Conservation (phyloP, 1,140 invertebrate species). For the Sitodiplosis mosellana region DNA sequence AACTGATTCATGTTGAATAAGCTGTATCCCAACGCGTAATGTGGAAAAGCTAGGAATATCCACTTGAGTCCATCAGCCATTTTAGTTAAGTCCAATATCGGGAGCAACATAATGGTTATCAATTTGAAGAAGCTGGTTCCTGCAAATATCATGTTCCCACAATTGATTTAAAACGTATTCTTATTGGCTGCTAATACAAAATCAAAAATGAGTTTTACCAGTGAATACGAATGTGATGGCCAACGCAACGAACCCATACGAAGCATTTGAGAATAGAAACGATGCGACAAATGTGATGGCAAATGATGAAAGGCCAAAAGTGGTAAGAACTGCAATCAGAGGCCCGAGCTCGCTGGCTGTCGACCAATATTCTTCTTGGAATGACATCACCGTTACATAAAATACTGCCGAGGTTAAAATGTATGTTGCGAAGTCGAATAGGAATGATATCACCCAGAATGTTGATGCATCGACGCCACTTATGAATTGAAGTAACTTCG, state of each 20-base stretch:
- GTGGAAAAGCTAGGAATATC: too few species aligned
- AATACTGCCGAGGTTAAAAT: neutral
- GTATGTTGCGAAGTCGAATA: neutral
- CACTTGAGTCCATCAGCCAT: too few species aligned
- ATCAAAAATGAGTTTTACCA: too few species aligned
- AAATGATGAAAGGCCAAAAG: constrained; percentile 31
- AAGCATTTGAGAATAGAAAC: constrained; percentile 40
- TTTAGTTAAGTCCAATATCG: too few species aligned
- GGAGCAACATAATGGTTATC: too few species aligned
- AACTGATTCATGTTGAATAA: too few species aligned
- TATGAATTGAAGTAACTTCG: neutral
- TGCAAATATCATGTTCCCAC: too few species aligned
- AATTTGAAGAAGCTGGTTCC: too few species aligned
- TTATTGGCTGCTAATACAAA: too few species aligned
- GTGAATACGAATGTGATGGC: constrained; percentile 46
- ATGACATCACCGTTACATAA: constrained; percentile 31
- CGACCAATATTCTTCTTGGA: constrained; percentile 35
- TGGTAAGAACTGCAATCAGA: constrained; percentile 26
- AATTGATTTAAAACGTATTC: too few species aligned
- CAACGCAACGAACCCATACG: constrained; percentile 49
- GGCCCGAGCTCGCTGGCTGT: constrained; percentile 28
- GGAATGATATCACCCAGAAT: neutral
- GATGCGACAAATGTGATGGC: constrained; percentile 37
- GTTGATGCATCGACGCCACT: neutral
- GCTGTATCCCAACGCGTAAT: too few species aligned